Evolutionary conservation across 2,797 vertebrate genomes (phyloP).

Genomic region (Rhinophrynus dorsalis): DNA sequence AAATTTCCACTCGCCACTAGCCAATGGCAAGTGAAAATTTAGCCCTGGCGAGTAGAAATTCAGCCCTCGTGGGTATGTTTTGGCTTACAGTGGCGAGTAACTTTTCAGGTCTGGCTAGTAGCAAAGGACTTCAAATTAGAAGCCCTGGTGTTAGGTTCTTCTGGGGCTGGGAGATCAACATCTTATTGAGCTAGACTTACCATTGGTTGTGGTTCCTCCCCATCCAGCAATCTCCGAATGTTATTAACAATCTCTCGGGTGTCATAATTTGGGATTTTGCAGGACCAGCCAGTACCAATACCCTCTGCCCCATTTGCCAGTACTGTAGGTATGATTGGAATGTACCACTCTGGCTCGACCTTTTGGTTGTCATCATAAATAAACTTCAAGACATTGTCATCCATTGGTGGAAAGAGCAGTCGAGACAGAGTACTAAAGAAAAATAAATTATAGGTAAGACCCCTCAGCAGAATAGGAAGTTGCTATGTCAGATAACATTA

Average conservation of each 20-base stretch:
- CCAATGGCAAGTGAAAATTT: no score
- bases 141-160: no score
- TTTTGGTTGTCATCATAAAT: slow-evolving; percentile 93
- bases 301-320: slow-evolving; percentile 91
- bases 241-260: slow-evolving; percentile 88
- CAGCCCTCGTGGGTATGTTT: no score
- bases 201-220: slow-evolving; percentile 86
- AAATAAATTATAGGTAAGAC: not conserved
- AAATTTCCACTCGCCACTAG: no score
- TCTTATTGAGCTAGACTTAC: no score
- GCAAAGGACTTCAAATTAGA: no score
- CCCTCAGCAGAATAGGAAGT: no score
- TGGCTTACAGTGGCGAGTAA: no score
- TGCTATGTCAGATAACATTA: no score
- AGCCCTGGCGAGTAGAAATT: no score
- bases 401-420: slow-evolving; percentile 82
- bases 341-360: slow-evolving; percentile 97
- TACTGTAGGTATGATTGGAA: slow-evolving; percentile 92
- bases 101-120: no score
- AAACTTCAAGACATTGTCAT: slow-evolving; percentile 88
- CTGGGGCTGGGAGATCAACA: no score
- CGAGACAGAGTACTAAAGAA: slow-evolving; percentile 79
- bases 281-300: slow-evolving; percentile 97
- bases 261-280: slow-evolving; percentile 89
- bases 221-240: slow-evolving; percentile 83